Evolutionary conservation across 2,888 invertebrate species (phyloP), one percentile per base, ranked within the genome.

Genomic region (Emesis russula): DNA sequence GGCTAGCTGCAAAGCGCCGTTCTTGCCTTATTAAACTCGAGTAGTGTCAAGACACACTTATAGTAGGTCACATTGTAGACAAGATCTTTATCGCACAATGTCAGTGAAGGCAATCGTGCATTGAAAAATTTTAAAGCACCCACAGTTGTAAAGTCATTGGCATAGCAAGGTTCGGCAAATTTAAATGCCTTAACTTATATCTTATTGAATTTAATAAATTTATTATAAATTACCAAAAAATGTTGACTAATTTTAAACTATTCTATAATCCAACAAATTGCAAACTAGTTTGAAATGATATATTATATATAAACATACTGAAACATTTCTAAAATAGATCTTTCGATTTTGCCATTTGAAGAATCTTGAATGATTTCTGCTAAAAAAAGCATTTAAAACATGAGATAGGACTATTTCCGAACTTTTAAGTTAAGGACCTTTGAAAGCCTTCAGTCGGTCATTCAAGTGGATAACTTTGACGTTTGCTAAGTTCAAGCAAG

Each of bases 21-120:
- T 96, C 96, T 96, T 70, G 70, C 95, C 97, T 98, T 98, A 97
- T 97, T 97, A 97, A 97, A 95, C 96, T 97, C 95, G 92, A 97
- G 97, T 94, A 93, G 97, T 97, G 97, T 97, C 97, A 97, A 98
- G 98, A 93, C 92, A 88, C 95, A 93, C 97, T 98, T 96, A 95
- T 91, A 96, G 96, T 91, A 89, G 97, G 97, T 97, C 97, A 97
- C 97, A 95, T 96, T 96, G 95, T 93, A 94, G 96, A 96, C 95
- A 96, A 97, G 96, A 97, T 96, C 96, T 96, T 95, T 95, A 96
- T 96, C 95, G 95, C 93, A 95, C 95, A 95, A 95, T 94, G 86
- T 66, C 80, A 88, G 87, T 70, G 80, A 68, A 80, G 80, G 85
- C 90, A 85, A 90, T 92, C 83, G 88, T 90, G 83, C 84, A 75